phyloP scores from a whole-genome alignment of 2,888 invertebrate genomes.

The Cerceris rybyensis region DNA sequence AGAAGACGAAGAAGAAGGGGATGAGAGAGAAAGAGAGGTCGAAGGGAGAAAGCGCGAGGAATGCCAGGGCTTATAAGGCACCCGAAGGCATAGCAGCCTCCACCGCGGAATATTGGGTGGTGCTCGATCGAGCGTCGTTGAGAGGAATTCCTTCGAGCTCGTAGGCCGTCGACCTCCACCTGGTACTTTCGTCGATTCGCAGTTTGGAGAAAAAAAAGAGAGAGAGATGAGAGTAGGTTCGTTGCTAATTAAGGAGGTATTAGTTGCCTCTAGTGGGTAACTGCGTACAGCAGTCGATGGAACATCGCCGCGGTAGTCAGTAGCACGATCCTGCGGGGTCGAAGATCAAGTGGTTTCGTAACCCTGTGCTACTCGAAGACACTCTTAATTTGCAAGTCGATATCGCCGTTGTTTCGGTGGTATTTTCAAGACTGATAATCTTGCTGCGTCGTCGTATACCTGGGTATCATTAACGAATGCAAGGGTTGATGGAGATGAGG shows the following conservation, averaged over 20 bases:
- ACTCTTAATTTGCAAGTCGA: constrained; percentile 1
- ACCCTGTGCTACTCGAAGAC: constrained; percentile 6
- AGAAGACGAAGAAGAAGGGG: not conserved
- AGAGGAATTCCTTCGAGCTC: constrained; percentile 51
- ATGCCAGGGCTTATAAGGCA: constrained; percentile 39
- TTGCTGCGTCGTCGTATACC: not conserved
- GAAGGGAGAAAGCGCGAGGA: constrained; percentile 2
- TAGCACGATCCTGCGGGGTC: constrained; percentile 3
- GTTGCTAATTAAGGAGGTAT: constrained; percentile 62
- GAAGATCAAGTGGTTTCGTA: constrained; percentile 17
- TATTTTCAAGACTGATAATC: not conserved
- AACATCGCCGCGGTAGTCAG: not conserved
- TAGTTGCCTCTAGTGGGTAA: constrained; percentile 12
- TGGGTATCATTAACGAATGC: too few species aligned
- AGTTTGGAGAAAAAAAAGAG: constrained; percentile 47
- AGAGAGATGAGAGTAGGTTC: constrained; percentile 47
- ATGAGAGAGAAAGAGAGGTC: constrained; percentile 5
- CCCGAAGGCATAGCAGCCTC: constrained; percentile 24
- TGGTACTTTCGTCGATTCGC: constrained; percentile 68
- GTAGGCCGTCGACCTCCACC: constrained; percentile 67
- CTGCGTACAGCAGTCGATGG: constrained; percentile 15
- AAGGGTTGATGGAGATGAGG: too few species aligned
- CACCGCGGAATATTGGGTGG: constrained; percentile 51
- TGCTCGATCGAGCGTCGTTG: constrained; percentile 62
- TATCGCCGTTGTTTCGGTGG: not conserved